These are phyloP conservation scores for Lepus timidus DNA, from an alignment of 2,113 vertebrate species.

Conservation along the genomic window DNA sequence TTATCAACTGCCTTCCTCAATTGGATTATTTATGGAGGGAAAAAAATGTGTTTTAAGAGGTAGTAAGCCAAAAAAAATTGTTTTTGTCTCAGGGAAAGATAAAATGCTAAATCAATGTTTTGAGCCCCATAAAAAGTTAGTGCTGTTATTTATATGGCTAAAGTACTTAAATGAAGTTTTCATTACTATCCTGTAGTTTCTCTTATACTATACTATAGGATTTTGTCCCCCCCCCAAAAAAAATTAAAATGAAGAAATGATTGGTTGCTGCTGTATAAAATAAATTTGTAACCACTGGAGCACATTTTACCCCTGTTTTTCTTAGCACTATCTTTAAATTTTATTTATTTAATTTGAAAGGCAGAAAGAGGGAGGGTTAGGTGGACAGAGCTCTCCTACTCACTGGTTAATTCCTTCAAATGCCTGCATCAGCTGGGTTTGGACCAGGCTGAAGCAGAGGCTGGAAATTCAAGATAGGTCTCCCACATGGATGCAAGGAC, in stretches of 20 bases:
- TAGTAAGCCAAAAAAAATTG: slow-evolving; percentile 59
- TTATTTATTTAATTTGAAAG: no score
- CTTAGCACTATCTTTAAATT: no score
- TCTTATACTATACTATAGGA: not conserved
- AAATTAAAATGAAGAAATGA: not conserved
- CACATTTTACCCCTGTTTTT: not conserved
- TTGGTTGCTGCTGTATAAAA: not conserved
- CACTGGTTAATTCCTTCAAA: no score
- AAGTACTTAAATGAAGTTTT: slow-evolving; percentile 1
- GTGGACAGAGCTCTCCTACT: no score
- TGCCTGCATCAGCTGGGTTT: no score
- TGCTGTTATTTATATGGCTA: slow-evolving; percentile 27
- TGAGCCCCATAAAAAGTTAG: not conserved
- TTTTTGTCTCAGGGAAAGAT: slow-evolving; percentile 46
- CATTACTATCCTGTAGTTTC: not conserved
- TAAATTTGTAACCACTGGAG: not conserved
- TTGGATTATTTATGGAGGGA: slow-evolving; percentile 2
- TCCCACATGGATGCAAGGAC: no score
- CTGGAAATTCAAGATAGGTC: no score
- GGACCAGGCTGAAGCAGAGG: no score
- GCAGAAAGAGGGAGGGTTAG: no score
- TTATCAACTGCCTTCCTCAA: slow-evolving; percentile 72
- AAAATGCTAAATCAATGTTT: slow-evolving; percentile 73
- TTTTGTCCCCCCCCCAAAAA: not conserved
- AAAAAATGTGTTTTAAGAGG: slow-evolving; percentile 53